Conservation (phyloP, 1,140 invertebrate species). For the Saccostrea glomerata region DNA sequence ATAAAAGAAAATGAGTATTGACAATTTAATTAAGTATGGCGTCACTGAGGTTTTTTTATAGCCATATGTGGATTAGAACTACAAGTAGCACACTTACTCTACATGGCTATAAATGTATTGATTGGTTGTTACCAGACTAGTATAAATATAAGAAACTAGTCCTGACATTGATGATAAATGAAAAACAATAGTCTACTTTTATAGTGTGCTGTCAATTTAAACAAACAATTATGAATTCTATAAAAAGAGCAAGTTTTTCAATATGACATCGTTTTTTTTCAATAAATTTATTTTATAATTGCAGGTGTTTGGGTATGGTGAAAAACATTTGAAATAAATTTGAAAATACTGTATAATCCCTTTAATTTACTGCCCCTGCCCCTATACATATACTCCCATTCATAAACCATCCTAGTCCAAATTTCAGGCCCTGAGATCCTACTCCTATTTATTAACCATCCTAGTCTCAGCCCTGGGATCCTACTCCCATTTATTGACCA, state of each 20-base stretch:
- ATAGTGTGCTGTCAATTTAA: not conserved
- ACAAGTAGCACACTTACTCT: not conserved
- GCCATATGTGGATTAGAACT: not conserved
- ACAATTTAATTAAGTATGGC: conserved; percentile 20
- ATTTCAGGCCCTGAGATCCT: too few relatives aligned
- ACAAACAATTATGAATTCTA: not conserved
- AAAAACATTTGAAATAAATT: too few relatives aligned
- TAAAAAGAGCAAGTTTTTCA: not conserved
- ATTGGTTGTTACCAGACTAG: not conserved
- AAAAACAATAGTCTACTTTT: not conserved
- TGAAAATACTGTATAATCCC: too few relatives aligned
- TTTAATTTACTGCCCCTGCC: too few relatives aligned
- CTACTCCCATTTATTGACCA: too few relatives aligned
- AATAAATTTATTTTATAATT: too few relatives aligned
- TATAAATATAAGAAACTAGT: not conserved
- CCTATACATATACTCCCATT: too few relatives aligned
- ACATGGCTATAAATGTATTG: conserved; percentile 14
- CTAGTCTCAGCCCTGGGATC: too few relatives aligned
- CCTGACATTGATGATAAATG: conserved; percentile 9
- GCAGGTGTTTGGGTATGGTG: too few relatives aligned
- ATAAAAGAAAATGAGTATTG: conserved; percentile 11
- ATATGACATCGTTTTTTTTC: too few relatives aligned
- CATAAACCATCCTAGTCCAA: too few relatives aligned
- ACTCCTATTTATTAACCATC: too few relatives aligned
- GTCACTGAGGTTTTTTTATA: not conserved